A percentile compares a stretch with the other conserved stretches of the same genome.
phyloP scores from a whole-genome alignment of 2,113 vertebrate genomes.

The Trachemys scripta region DNA sequence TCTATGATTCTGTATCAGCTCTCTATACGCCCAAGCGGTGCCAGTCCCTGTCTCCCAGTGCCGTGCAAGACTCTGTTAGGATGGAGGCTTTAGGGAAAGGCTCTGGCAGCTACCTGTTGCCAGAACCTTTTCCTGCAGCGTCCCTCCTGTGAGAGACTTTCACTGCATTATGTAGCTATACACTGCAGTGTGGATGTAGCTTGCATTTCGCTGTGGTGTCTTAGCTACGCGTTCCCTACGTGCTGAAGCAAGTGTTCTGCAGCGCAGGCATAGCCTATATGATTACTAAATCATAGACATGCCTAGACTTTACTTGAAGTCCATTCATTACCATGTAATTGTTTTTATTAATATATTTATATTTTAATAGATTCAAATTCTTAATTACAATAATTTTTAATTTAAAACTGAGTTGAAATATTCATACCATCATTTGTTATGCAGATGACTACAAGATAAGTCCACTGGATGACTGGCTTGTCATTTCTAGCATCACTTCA shows the following conservation, averaged over 20 bases:
- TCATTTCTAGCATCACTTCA: constrained; percentile 33
- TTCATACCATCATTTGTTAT: constrained; percentile 25
- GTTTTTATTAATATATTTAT: constrained; percentile 8
- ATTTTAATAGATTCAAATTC: constrained; percentile 16
- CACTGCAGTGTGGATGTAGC: not conserved
- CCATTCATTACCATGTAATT: not conserved
- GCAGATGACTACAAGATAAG: constrained; percentile 40
- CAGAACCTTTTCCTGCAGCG: not conserved
- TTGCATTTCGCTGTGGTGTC: not conserved
- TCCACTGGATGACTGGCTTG: constrained; percentile 15
- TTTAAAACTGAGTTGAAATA: not conserved
- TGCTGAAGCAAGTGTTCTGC: not conserved
- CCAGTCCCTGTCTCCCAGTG: not conserved
- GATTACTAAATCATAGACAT: not conserved
- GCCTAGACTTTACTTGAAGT: not conserved
- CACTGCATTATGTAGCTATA: not conserved
- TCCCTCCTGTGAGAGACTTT: not conserved
- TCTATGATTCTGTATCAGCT: not conserved
- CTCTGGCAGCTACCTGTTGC: not conserved
- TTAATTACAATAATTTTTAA: constrained; percentile 40
- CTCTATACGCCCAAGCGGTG: not conserved
- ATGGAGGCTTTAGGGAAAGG: too few species aligned
- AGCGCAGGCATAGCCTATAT: not conserved
- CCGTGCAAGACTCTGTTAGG: too few species aligned
- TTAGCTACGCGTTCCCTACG: not conserved